Percentiles rank a stretch among this genome's conserved stretches.
These are phyloP conservation scores for Cephus sareptanus DNA, from an alignment of 2,888 invertebrate genomes.

Conservation along the genomic window DNA sequence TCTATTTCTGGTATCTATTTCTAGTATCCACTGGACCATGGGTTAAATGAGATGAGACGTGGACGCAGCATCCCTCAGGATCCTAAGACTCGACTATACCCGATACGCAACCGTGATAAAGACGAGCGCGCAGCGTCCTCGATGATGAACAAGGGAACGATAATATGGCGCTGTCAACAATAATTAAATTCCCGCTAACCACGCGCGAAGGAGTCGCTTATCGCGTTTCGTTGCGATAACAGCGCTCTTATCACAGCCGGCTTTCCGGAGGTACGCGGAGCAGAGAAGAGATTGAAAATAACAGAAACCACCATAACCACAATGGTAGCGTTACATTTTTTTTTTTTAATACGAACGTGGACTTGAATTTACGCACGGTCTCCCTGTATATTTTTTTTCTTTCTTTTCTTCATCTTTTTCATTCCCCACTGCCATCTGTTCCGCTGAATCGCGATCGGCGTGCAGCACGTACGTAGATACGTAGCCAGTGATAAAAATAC, in stretches of 20 bases:
- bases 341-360: background rate
- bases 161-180: background rate
- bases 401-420: background rate
- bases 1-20: background rate
- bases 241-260: slow-evolving; percentile 27
- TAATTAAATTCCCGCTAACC: slow-evolving; percentile 6
- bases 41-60: background rate
- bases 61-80: background rate
- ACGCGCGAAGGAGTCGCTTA: slow-evolving; percentile 25
- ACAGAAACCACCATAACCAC: background rate
- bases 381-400: background rate
- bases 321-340: background rate
- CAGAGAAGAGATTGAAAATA: background rate
- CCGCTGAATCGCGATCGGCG: background rate
- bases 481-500: background rate
- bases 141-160: background rate
- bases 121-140: background rate
- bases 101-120: background rate
- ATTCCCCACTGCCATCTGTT: background rate
- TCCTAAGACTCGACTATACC: background rate
- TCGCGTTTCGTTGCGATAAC: slow-evolving; percentile 34
- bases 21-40: background rate
- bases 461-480: background rate
- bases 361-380: background rate
- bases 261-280: background rate